A percentile compares a stretch with the other conserved stretches of the same genome.
Evolutionary conservation across 2,113 vertebrate genomes (phyloP).

Genomic region (Engystomops pustulosus): DNA sequence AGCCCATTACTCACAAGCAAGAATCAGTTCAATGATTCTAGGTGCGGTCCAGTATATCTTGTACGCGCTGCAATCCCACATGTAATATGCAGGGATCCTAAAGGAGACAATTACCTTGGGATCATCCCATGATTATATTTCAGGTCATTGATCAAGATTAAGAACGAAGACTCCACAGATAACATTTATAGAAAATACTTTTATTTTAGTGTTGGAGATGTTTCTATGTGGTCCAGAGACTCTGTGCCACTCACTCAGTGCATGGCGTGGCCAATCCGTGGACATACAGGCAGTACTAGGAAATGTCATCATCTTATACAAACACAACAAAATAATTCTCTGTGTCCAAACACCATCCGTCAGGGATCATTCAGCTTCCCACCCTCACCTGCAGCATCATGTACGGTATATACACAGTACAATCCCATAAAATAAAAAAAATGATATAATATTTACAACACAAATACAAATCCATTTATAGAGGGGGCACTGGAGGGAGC

Average conservation of each 20-base stretch:
- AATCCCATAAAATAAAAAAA: neutral
- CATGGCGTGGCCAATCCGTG: neutral
- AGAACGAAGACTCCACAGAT: neutral
- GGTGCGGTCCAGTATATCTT: too few species aligned
- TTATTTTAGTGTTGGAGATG: conserved; percentile 32
- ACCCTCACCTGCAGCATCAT: neutral
- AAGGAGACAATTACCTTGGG: too few species aligned
- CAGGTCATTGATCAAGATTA: too few species aligned
- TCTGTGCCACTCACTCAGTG: neutral
- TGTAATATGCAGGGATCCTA: too few species aligned
- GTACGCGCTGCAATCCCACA: too few species aligned
- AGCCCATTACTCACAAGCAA: too few species aligned
- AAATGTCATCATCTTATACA: conserved; percentile 11
- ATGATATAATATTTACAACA: conserved; percentile 40
- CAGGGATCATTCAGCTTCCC: neutral
- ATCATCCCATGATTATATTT: too few species aligned
- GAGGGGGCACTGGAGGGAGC: neutral
- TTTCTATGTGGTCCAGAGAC: neutral
- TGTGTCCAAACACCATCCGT: conserved; percentile 1
- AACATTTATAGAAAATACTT: conserved; percentile 27
- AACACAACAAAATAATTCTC: conserved; percentile 19
- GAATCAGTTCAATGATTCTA: too few species aligned
- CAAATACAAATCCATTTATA: conserved; percentile 35
- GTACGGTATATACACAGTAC: neutral
- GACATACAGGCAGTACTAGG: neutral